phyloP scores from a whole-genome alignment of 1,140 invertebrate genomes.

The Alviniconcha marisindica region DNA sequence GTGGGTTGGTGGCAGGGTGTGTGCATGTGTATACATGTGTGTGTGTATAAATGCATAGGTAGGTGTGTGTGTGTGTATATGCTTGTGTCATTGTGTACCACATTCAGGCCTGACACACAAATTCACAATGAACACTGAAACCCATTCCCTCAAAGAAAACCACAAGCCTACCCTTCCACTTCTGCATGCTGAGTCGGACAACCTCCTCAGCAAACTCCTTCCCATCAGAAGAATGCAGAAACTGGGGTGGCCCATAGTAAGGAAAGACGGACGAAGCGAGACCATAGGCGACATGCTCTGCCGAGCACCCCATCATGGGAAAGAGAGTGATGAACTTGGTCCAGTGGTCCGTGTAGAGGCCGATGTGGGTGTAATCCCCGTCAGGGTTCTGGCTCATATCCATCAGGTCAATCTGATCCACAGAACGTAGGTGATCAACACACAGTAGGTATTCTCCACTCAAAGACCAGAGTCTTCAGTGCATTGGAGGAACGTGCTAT shows the following conservation, averaged over 20 bases:
- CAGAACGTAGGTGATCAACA: too few relatives aligned
- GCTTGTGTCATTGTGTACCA: too few relatives aligned
- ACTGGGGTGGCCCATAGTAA: not conserved
- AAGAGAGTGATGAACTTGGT: conserved; percentile 12
- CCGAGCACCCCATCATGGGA: not conserved
- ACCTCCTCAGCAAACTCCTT: conserved; percentile 16
- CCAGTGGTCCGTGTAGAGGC: conserved; percentile 26
- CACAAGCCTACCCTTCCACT: conserved; percentile 31
- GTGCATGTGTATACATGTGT: too few relatives aligned
- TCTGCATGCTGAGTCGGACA: not conserved
- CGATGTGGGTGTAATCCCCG: conserved; percentile 2
- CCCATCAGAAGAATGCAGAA: conserved; percentile 24
- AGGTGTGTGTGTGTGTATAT: too few relatives aligned
- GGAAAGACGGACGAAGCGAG: conserved; percentile 15
- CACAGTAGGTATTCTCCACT: too few relatives aligned
- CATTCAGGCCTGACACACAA: too few relatives aligned
- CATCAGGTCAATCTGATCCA: conserved; percentile 3
- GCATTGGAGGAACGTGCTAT: too few relatives aligned
- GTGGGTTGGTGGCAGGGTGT: too few relatives aligned
- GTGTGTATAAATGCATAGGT: too few relatives aligned
- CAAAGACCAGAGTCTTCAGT: too few relatives aligned
- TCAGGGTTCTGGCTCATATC: not conserved
- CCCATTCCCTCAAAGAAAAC: too few relatives aligned
- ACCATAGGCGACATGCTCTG: conserved; percentile 11
- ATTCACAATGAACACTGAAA: too few relatives aligned